phyloP scores from a whole-genome alignment of 2,113 vertebrate genomes.

The Pterophyllum scalare region DNA sequence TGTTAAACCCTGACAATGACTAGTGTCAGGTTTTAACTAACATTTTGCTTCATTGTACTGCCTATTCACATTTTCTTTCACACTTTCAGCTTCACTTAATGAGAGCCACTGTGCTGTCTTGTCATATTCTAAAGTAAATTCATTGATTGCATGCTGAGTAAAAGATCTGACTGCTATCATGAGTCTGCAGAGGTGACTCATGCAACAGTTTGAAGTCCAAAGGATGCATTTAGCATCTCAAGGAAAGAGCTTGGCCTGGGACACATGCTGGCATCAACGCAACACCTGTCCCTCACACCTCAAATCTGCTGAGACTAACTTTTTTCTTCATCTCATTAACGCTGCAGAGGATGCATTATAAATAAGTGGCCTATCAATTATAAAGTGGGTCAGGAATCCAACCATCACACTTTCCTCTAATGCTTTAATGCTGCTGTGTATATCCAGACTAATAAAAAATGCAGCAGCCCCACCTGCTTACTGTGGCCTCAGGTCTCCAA shows the following conservation, averaged over 20 bases:
- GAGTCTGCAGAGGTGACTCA: not conserved
- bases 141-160: accelerated
- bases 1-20: not conserved
- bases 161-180: not conserved
- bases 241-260: not conserved
- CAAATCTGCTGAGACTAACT: constrained; percentile 60
- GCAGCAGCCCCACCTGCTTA: constrained; percentile 50
- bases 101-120: not conserved
- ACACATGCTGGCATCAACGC: constrained; percentile 2
- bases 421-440: constrained; percentile 43
- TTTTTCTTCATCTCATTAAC: constrained; percentile 40
- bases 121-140: not conserved
- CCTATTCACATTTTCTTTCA: no score
- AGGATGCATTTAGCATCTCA: constrained; percentile 1
- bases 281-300: constrained; percentile 19
- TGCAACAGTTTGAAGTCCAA: constrained; percentile 17
- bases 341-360: constrained; percentile 68
- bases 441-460: constrained; percentile 64
- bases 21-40: not conserved
- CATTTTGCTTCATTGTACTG: not conserved
- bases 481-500: constrained; percentile 11
- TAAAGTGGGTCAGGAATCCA: constrained; percentile 64
- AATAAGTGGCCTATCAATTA: constrained; percentile 70
- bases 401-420: constrained; percentile 59
- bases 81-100: not conserved